Evolutionary conservation across 2,113 vertebrate species (phyloP).

Genomic region (Poeciliopsis occidentalis): DNA sequence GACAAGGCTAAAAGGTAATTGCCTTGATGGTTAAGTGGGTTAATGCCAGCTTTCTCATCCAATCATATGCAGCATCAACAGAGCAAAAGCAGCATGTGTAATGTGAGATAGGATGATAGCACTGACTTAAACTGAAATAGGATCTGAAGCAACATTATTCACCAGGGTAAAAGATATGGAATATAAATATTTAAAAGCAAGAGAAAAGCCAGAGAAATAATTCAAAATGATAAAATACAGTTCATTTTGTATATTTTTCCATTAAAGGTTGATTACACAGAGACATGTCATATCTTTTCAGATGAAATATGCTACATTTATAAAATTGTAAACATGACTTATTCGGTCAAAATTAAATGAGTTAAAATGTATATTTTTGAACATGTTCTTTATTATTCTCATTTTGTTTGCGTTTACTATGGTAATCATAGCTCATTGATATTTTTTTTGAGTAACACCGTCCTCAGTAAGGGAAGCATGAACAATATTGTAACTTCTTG

Average conservation of each 20-base stretch:
- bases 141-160: conserved; percentile 1
- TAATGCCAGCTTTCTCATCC: conserved; percentile 36
- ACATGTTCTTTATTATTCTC: too few relatives aligned
- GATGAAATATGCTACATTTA: neutral
- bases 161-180: conserved; percentile 6
- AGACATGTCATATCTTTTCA: neutral
- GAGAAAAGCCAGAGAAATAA: neutral
- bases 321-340: neutral
- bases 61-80: conserved; percentile 33
- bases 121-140: conserved; percentile 7
- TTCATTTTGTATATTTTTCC: neutral
- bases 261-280: neutral
- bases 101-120: conserved; percentile 18
- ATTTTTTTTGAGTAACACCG: too few relatives aligned
- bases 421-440: too few relatives aligned
- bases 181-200: conserved; percentile 13
- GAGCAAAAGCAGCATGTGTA: conserved; percentile 24
- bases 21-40: conserved; percentile 42
- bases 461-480: too few relatives aligned
- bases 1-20: conserved; percentile 48
- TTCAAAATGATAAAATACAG: neutral
- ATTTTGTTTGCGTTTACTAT: too few relatives aligned
- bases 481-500: too few relatives aligned
- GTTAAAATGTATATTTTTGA: neutral
- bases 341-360: neutral